A percentile compares a stretch with the other conserved stretches of the same genome.
These are phyloP conservation scores for Chydorus sphaericus DNA, from an alignment of 2,888 invertebrate genomes.

Conservation along the genomic window DNA sequence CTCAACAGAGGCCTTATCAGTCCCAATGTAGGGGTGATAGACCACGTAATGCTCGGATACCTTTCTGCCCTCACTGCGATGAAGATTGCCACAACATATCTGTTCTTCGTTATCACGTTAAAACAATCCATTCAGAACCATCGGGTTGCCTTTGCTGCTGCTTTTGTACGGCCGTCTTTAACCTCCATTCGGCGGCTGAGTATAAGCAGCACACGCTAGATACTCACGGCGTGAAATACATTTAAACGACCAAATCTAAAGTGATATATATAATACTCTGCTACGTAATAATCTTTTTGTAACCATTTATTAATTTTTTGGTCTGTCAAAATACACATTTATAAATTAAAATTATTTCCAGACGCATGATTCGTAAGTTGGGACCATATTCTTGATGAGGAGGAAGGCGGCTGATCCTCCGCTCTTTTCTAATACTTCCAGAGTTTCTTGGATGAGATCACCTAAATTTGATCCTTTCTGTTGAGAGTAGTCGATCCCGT, in stretches of 20 bases:
- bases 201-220: background rate
- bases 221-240: background rate
- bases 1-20: background rate
- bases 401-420: constrained; percentile 95
- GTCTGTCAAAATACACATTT: background rate
- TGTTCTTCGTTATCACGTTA: constrained; percentile 1
- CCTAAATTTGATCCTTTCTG: constrained; percentile 73
- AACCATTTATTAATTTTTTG: background rate
- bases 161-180: background rate
- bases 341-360: constrained; percentile 1
- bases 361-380: constrained; percentile 88
- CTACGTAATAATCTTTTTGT: too few species aligned
- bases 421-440: constrained; percentile 76
- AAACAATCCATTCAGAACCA: constrained; percentile 4
- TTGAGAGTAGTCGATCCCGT: constrained; percentile 78
- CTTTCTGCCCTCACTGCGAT: constrained; percentile 1
- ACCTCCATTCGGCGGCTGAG: background rate
- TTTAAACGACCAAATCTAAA: background rate
- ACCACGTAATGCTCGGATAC: background rate
- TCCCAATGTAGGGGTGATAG: background rate
- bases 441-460: constrained; percentile 80
- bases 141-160: background rate
- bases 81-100: constrained; percentile 1
- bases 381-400: constrained; percentile 95
- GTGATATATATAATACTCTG: too few species aligned